phyloP scores from a whole-genome alignment of 2,797 vertebrate genomes.

The Liparis tanakae region DNA sequence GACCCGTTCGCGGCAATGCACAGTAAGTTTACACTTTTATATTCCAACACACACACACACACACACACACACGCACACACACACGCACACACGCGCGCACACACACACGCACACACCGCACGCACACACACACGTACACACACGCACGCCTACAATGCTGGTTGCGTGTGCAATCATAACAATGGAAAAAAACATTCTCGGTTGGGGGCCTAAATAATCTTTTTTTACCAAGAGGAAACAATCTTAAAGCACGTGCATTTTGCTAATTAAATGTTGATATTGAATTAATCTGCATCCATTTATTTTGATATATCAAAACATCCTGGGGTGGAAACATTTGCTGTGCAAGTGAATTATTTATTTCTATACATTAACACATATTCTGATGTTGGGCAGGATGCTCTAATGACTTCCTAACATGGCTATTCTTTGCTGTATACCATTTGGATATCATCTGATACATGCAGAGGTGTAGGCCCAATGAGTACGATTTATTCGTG shows the following conservation, averaged over 20 bases:
- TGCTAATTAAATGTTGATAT: neutral
- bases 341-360: neutral
- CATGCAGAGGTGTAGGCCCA: neutral
- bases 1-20: slow-evolving; percentile 99
- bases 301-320: neutral
- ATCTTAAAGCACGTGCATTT: neutral
- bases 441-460: neutral
- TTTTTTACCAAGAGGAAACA: neutral
- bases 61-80: too few relatives aligned
- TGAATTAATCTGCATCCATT: neutral
- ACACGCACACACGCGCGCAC: too few relatives aligned
- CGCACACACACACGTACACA: neutral
- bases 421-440: slow-evolving; percentile 9
- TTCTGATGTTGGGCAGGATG: neutral
- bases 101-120: neutral
- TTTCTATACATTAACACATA: neutral
- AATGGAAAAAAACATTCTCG: neutral
- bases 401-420: neutral
- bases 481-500: neutral
- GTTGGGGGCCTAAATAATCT: neutral
- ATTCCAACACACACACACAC: neutral
- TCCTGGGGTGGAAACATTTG: neutral
- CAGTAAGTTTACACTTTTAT: slow-evolving; percentile 88
- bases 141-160: slow-evolving; percentile 1
- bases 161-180: slow-evolving; percentile 11